These are phyloP conservation scores for Scrobipalpa costella DNA, from an alignment of 2,888 invertebrate species.

Conservation along the genomic window DNA sequence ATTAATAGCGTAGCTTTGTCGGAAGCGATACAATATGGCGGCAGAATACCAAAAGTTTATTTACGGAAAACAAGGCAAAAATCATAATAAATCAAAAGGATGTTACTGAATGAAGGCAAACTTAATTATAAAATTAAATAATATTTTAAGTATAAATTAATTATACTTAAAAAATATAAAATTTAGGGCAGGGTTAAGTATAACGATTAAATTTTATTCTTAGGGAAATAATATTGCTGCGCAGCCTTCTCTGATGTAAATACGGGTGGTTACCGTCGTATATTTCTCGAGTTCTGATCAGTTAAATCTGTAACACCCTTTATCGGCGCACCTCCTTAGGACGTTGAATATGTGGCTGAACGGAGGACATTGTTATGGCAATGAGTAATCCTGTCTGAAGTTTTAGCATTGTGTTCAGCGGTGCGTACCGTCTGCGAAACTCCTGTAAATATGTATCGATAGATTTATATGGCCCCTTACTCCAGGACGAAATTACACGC, in stretches of 20 bases:
- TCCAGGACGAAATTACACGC: constrained; percentile 68
- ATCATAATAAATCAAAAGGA: no score
- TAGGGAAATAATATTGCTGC: no score
- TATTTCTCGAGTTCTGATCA: neutral
- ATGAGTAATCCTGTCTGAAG: constrained; percentile 60
- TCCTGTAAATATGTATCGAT: constrained; percentile 72
- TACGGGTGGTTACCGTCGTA: no score
- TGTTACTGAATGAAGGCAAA: no score
- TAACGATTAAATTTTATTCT: no score
- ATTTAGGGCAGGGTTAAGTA: no score
- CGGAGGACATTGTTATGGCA: constrained; percentile 44
- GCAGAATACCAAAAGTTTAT: constrained; percentile 10
- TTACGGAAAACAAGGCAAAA: constrained; percentile 3
- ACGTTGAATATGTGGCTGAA: neutral
- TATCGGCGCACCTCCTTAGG: neutral
- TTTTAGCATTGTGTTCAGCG: constrained; percentile 69
- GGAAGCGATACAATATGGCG: constrained; percentile 11
- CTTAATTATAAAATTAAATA: no score
- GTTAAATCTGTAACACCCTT: neutral
- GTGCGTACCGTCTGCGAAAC: constrained; percentile 66
- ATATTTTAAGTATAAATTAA: no score
- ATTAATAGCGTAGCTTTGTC: constrained; percentile 39
- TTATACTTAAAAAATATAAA: no score
- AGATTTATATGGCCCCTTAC: constrained; percentile 63
- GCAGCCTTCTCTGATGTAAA: no score